Conservation (phyloP, 2,888 invertebrate species). For the Anagyrus pseudococci region DNA sequence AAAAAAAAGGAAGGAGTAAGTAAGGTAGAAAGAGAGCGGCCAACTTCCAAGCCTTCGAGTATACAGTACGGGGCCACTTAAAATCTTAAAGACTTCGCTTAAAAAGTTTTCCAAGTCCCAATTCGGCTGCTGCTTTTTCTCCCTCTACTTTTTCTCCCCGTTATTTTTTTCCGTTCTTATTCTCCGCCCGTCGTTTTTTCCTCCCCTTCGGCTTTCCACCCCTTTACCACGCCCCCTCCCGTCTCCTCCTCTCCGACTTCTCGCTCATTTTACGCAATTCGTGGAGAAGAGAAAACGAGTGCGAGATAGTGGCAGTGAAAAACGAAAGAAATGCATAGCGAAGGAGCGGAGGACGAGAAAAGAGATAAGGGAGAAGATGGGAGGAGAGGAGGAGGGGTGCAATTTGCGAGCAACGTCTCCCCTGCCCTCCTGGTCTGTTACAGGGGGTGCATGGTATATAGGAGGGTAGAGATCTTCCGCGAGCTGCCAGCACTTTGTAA, state of each 20-base stretch:
- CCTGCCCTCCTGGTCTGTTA: constrained; percentile 11
- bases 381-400: constrained; percentile 4
- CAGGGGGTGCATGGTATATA: no score
- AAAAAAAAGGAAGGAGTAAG: no score
- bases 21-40: not conserved
- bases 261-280: no score
- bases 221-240: no score
- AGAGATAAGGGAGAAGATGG: constrained; percentile 7
- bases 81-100: constrained; percentile 25
- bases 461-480: no score
- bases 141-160: not conserved
- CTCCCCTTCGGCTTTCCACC: no score
- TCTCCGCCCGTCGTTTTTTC: not conserved
- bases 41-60: constrained; percentile 22
- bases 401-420: constrained; percentile 31
- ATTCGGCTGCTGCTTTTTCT: constrained; percentile 6
- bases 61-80: constrained; percentile 20
- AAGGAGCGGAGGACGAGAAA: not conserved
- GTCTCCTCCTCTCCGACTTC: no score
- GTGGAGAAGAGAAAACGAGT: no score
- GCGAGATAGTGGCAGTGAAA: no score
- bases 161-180: no score
- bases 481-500: constrained; percentile 31
- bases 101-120: constrained; percentile 14
- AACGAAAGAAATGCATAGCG: no score